Conservation (phyloP, 1,140 invertebrate genomes). For the Ephestia elutella region DNA sequence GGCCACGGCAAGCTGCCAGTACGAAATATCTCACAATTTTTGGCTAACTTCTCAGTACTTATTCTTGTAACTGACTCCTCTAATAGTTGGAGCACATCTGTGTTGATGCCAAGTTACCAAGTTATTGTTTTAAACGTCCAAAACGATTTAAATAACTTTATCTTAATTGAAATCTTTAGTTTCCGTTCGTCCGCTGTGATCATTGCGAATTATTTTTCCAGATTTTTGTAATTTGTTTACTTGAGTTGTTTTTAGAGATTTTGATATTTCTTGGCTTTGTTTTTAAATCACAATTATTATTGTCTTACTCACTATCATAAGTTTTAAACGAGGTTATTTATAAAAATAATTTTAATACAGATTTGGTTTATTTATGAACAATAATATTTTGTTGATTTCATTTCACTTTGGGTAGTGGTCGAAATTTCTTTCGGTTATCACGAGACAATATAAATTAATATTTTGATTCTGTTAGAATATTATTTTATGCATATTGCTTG, state of each 20-base stretch:
- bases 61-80: conserved; percentile 16
- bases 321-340: no score
- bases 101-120: conserved; percentile 27
- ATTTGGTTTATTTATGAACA: no score
- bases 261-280: background rate
- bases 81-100: conserved; percentile 25
- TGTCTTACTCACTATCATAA: no score
- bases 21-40: conserved; percentile 24
- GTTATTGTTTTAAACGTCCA: conserved; percentile 31
- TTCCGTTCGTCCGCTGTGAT: conserved; percentile 1
- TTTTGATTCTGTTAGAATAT: no score
- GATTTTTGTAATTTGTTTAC: background rate
- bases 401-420: no score
- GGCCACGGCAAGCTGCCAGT: conserved; percentile 4
- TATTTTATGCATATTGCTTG: no score
- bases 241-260: background rate
- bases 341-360: no score
- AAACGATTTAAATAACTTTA: conserved; percentile 35
- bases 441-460: no score
- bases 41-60: conserved; percentile 17
- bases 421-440: no score
- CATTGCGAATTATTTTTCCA: background rate
- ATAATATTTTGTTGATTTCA: no score
- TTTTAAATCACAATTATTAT: no score
- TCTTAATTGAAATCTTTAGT: conserved; percentile 38